phyloP scores from a whole-genome alignment of 1,140 invertebrate genomes.

The Eubasilissa regina region DNA sequence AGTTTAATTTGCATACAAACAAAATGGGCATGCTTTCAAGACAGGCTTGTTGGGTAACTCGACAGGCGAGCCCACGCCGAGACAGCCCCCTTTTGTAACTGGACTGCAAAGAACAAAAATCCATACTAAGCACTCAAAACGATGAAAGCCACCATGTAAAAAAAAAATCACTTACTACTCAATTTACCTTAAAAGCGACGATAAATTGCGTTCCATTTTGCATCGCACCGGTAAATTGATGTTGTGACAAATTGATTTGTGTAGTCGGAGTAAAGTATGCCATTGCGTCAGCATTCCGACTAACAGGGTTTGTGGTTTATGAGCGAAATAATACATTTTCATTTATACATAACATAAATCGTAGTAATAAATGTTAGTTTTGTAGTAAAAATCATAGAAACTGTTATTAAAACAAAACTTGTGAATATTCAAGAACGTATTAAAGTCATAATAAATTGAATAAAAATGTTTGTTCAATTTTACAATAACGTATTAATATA shows the following conservation, averaged over 20 bases:
- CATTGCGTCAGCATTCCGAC: slow-evolving; percentile 27
- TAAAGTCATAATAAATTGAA: too few species aligned
- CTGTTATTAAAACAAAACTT: too few species aligned
- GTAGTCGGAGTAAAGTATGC: slow-evolving; percentile 18
- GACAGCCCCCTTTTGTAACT: slow-evolving; percentile 34
- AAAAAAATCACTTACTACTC: neutral
- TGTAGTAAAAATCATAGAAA: too few species aligned
- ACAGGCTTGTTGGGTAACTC: slow-evolving; percentile 10
- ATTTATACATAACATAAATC: too few species aligned
- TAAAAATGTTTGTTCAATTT: too few species aligned
- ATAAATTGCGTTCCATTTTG: slow-evolving; percentile 1
- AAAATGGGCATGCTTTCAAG: slow-evolving; percentile 1
- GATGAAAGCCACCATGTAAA: neutral
- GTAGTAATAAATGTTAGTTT: too few species aligned
- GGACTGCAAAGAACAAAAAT: slow-evolving; percentile 2
- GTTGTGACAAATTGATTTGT: slow-evolving; percentile 1
- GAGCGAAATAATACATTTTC: neutral
- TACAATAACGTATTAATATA: too few species aligned
- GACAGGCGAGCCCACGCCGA: neutral
- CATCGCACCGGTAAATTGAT: slow-evolving; percentile 14
- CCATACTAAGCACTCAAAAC: neutral
- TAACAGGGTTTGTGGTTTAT: slow-evolving; percentile 28
- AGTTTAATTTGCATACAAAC: slow-evolving; percentile 27
- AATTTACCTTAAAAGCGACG: neutral
- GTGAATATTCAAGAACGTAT: too few species aligned